phyloP scores from a whole-genome alignment of 1,140 invertebrate genomes.

The Calliphora vicina region DNA sequence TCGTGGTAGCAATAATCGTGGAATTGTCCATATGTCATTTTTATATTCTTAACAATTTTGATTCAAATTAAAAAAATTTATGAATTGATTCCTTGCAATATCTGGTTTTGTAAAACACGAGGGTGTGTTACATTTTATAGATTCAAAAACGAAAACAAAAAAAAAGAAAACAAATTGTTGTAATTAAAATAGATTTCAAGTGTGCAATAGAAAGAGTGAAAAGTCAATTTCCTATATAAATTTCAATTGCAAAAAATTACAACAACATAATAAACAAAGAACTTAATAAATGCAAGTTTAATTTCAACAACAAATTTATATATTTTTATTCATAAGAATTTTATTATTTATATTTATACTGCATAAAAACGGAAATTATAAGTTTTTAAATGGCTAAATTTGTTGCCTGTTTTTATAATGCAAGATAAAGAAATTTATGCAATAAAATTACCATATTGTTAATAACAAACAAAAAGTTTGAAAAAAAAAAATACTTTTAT shows the following conservation, averaged over 20 bases:
- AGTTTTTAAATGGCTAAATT: background rate
- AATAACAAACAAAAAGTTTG: background rate
- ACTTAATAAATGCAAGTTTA: background rate
- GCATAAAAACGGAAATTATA: slow-evolving; percentile 1
- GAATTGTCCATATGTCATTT: too few species aligned
- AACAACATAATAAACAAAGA: background rate
- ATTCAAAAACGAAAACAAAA: background rate
- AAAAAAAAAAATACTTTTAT: background rate
- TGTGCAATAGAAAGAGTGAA: background rate
- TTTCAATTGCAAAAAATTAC: background rate
- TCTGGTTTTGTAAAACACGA: background rate
- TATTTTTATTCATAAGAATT: too few species aligned
- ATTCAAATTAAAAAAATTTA: too few species aligned
- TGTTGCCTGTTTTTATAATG: background rate
- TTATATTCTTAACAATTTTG: too few species aligned
- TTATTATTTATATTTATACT: too few species aligned
- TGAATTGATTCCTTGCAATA: too few species aligned
- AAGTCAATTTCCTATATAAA: background rate
- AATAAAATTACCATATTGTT: background rate
- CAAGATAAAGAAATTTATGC: background rate
- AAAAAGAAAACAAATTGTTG: background rate
- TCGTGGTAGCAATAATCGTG: too few species aligned
- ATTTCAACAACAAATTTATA: background rate
- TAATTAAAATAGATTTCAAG: slow-evolving; percentile 11
- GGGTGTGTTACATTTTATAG: background rate